Percentiles rank a stretch among this genome's conserved stretches.
Evolutionary conservation across 1,140 invertebrate species (phyloP).

Genomic region (Ditylenchus dipsaci): DNA sequence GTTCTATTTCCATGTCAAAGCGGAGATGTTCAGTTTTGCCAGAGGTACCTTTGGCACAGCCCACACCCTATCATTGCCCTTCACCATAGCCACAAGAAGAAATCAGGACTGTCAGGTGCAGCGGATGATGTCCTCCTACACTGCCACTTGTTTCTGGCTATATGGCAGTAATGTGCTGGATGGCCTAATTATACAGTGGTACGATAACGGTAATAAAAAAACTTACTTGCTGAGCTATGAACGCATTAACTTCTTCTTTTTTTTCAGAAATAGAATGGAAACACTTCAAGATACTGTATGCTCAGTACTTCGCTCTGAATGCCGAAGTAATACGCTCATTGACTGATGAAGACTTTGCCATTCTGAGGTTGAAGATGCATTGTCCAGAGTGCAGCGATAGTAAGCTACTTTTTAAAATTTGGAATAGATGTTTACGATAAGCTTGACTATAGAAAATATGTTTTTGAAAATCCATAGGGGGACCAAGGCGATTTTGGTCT

Average conservation of each 20-base stretch:
- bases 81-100: slow-evolving; percentile 54
- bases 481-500: too few species aligned
- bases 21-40: slow-evolving; percentile 50
- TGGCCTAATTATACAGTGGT: slow-evolving; percentile 53
- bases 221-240: background rate
- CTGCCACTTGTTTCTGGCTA: slow-evolving; percentile 58
- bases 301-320: slow-evolving; percentile 56
- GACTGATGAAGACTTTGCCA: slow-evolving; percentile 49
- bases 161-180: slow-evolving; percentile 54
- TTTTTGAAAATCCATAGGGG: too few species aligned
- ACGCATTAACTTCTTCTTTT: slow-evolving; percentile 6
- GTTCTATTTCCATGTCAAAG: slow-evolving; percentile 56
- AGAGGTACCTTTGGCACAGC: slow-evolving; percentile 46
- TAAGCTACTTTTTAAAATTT: slow-evolving; percentile 6
- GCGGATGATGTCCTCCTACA: slow-evolving; percentile 57
- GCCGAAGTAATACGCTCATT: slow-evolving; percentile 51
- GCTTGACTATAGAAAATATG: too few species aligned
- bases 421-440: too few species aligned
- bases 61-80: slow-evolving; percentile 56
- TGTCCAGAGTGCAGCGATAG: slow-evolving; percentile 49
- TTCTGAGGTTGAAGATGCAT: slow-evolving; percentile 52
- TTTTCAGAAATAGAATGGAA: slow-evolving; percentile 53
- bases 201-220: slow-evolving; percentile 42
- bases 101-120: slow-evolving; percentile 58
- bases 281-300: slow-evolving; percentile 53